Conservation (phyloP, 53 echinoderm and acorn worm genomes). For the Paracentrotus lividus region DNA sequence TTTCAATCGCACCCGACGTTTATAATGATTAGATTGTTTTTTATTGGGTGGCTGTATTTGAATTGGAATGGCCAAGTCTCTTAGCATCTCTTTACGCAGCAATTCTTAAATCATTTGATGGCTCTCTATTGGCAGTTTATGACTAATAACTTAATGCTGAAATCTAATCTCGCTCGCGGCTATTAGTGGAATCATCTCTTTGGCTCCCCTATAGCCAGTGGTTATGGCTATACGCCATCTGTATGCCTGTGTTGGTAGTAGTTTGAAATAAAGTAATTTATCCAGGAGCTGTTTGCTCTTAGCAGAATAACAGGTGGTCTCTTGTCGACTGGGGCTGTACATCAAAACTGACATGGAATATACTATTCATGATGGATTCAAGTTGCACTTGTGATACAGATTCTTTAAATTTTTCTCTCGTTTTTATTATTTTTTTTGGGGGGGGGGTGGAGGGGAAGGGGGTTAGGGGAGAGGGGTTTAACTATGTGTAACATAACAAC, state of each 20-base stretch:
- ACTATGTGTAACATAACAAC: too few species aligned
- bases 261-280: slow-evolving; percentile 24
- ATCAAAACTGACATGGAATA: slow-evolving; percentile 5
- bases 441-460: neutral
- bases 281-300: slow-evolving; percentile 41
- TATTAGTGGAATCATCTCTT: slow-evolving; percentile 34
- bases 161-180: slow-evolving; percentile 62
- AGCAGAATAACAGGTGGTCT: slow-evolving; percentile 41
- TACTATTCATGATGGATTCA: neutral
- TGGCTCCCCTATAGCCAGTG: neutral
- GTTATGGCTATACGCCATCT: slow-evolving; percentile 50
- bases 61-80: slow-evolving; percentile 14
- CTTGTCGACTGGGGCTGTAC: neutral
- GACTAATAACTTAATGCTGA: slow-evolving; percentile 65
- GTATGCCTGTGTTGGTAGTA: slow-evolving; percentile 1
- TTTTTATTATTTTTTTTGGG: neutral
- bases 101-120: slow-evolving; percentile 46
- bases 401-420: neutral
- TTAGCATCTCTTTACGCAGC: slow-evolving; percentile 10
- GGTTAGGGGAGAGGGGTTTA: neutral
- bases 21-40: slow-evolving; percentile 68
- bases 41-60: slow-evolving; percentile 65
- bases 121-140: slow-evolving; percentile 46
- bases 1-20: slow-evolving; percentile 42
- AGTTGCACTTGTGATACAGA: neutral